phyloP scores from a whole-genome alignment of 2,797 vertebrate species.

The Falco novaeseelandiae region DNA sequence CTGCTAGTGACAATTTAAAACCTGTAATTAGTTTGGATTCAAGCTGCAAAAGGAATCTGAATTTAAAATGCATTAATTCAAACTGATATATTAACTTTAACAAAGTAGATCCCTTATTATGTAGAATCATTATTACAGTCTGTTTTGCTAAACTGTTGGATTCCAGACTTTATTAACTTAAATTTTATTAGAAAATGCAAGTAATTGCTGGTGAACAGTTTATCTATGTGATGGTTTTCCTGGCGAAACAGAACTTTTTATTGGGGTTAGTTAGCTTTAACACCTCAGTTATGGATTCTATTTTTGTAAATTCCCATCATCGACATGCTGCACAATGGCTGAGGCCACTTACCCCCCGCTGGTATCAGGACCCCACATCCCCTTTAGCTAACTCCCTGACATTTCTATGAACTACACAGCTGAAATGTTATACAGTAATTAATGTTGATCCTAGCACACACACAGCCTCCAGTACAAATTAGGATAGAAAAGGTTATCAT shows the following conservation, averaged over 20 bases:
- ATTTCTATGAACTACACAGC: slow-evolving; percentile 84
- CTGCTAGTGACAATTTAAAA: slow-evolving; percentile 83
- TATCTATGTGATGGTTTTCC: not conserved
- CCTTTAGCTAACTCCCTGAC: slow-evolving; percentile 82
- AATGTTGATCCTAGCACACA: slow-evolving; percentile 87
- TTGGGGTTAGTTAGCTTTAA: slow-evolving; percentile 64
- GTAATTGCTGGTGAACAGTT: slow-evolving; percentile 35
- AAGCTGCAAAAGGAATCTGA: slow-evolving; percentile 81
- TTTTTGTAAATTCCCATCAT: slow-evolving; percentile 72
- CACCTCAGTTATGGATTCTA: slow-evolving; percentile 67
- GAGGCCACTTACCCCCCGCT: slow-evolving; percentile 59
- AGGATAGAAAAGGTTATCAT: slow-evolving; percentile 92
- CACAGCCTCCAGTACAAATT: slow-evolving; percentile 88
- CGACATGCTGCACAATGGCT: slow-evolving; percentile 57
- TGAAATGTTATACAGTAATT: slow-evolving; percentile 90
- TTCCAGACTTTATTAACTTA: slow-evolving; percentile 72
- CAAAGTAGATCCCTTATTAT: slow-evolving; percentile 77
- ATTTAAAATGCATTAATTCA: slow-evolving; percentile 83
- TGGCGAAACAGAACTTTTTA: slow-evolving; percentile 62
- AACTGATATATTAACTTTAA: slow-evolving; percentile 83
- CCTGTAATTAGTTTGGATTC: slow-evolving; percentile 84
- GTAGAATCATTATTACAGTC: slow-evolving; percentile 72
- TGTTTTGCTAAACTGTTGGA: slow-evolving; percentile 69
- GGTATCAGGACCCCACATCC: slow-evolving; percentile 75
- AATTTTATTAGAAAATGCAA: slow-evolving; percentile 63